Conservation (phyloP, 2,113 vertebrate genomes). For the Aegithalos caudatus region DNA sequence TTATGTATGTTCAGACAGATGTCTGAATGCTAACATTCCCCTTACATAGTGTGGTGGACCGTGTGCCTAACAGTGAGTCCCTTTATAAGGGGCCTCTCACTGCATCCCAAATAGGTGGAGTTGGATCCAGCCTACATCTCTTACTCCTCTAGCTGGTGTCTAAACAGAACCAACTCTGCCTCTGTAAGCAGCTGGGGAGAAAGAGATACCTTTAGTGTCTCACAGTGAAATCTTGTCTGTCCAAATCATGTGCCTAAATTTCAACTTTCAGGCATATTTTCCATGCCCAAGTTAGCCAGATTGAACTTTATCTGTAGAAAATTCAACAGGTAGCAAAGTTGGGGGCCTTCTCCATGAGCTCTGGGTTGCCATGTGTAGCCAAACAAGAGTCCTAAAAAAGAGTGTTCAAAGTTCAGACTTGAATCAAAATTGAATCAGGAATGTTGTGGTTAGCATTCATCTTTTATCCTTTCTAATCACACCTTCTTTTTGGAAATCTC, state of each 20-base stretch:
- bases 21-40: background rate
- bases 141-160: background rate
- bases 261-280: background rate
- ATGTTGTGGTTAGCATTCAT: background rate
- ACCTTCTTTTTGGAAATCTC: background rate
- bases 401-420: background rate
- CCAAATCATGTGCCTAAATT: background rate
- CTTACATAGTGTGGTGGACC: background rate
- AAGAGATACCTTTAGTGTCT: background rate
- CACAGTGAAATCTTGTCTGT: background rate
- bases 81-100: background rate
- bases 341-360: background rate
- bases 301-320: background rate
- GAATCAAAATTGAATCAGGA: background rate
- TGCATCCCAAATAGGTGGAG: background rate
- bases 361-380: background rate
- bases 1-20: slow-evolving; percentile 8
- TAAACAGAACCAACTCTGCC: background rate
- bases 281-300: background rate
- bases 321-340: background rate
- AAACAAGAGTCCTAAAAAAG: background rate
- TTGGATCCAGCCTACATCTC: background rate
- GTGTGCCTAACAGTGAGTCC: background rate
- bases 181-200: background rate
- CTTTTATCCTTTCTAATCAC: background rate